Evolutionary conservation across 2,797 vertebrate genomes (phyloP).

Genomic region (Corythornis leucogaster): DNA sequence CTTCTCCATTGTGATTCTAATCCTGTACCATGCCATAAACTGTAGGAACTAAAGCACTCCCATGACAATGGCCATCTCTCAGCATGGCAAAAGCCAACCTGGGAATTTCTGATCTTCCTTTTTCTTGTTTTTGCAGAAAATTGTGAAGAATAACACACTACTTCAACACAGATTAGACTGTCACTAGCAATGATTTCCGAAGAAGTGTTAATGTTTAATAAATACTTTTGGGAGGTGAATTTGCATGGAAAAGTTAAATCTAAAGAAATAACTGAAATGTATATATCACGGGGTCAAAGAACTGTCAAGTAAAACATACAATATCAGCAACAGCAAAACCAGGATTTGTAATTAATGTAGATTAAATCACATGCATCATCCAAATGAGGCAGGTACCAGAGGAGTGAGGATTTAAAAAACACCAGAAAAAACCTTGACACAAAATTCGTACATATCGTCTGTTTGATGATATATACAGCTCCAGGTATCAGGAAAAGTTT

Average conservation of each 20-base stretch:
- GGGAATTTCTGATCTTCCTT: neutral
- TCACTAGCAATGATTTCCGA: neutral
- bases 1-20: neutral
- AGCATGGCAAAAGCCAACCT: neutral
- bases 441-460: neutral
- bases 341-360: neutral
- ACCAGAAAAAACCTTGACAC: neutral
- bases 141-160: neutral
- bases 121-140: neutral
- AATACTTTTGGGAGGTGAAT: neutral
- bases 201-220: neutral
- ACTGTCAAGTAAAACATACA: neutral
- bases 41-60: neutral
- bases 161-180: neutral
- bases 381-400: neutral
- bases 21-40: neutral
- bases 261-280: neutral
- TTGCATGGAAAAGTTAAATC: neutral
- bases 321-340: neutral
- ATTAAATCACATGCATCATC: neutral
- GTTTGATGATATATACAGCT: neutral
- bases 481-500: neutral
- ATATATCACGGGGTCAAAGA: neutral
- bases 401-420: neutral
- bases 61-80: neutral